These are phyloP conservation scores for Haliclona indistincta DNA, from an alignment of 37 sponge, comb jelly and placozoan species.

Conservation along the genomic window DNA sequence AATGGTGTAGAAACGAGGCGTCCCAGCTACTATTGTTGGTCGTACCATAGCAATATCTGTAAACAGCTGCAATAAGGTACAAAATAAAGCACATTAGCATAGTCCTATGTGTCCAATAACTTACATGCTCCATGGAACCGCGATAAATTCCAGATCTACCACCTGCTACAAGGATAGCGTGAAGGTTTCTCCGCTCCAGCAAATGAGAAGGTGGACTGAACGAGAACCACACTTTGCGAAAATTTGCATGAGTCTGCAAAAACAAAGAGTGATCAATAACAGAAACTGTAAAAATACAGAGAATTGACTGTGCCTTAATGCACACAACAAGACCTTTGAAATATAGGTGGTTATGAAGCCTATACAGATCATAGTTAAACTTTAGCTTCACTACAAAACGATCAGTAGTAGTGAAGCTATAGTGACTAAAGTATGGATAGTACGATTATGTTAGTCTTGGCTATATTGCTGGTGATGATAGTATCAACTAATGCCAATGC, in stretches of 20 bases:
- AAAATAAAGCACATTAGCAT: background rate
- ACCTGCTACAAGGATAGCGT: slow-evolving; percentile 30
- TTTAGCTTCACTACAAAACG: too few species aligned
- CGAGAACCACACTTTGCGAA: slow-evolving; percentile 49
- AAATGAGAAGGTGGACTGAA: slow-evolving; percentile 62
- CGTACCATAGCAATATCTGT: slow-evolving; percentile 59
- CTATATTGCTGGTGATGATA: too few species aligned
- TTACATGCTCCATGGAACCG: slow-evolving; percentile 62
- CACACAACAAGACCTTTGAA: too few species aligned
- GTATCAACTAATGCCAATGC: too few species aligned
- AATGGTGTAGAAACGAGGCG: slow-evolving; percentile 53
- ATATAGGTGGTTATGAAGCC: too few species aligned
- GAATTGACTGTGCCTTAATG: too few species aligned
- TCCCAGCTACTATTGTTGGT: slow-evolving; percentile 57
- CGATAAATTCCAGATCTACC: slow-evolving; percentile 54
- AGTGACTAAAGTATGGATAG: too few species aligned
- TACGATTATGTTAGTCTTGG: too few species aligned
- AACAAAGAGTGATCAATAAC: too few species aligned
- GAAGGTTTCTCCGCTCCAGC: slow-evolving; percentile 25
- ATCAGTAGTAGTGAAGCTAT: too few species aligned
- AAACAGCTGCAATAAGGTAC: slow-evolving; percentile 26
- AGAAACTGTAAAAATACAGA: too few species aligned
- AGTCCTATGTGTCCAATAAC: background rate
- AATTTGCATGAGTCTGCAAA: background rate
- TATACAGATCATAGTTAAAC: too few species aligned